Base-by-base conservation (phyloP, 1,140 invertebrate species). In the Drosophila rhopaloa region DNA sequence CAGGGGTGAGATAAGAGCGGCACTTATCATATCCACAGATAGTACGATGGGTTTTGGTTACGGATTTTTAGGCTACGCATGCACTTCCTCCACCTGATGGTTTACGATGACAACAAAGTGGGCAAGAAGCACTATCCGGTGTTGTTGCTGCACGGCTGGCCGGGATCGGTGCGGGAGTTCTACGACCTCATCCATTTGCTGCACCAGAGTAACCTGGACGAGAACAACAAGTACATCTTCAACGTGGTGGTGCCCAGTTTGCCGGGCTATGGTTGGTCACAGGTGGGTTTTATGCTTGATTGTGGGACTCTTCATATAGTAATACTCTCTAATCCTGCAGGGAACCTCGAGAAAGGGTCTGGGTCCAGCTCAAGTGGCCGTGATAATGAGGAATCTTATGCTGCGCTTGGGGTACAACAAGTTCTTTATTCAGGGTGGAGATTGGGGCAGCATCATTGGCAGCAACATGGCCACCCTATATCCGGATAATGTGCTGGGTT, bases 141-240 rank as follows among this genome's bases (percentile, higher is more conserved):
- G 19, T 74, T 98, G 1, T 24, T 98, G 2, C 78, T 97, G 0
- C 97, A 98, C 84, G 97, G 97, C 10, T 99, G 97, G 97, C 98
- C 98, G 9, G 97, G 98, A 38, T 97, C 96, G 1, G 93, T 98
- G 11, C 93, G 96, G 11, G 97, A 98, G 91, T 98, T 98, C 90
- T 96, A 96, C 70, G 95, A 97, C 78, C 91, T 97, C 0, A 95
- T 96, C 43, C 96, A 96, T 1, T 57, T 95, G 16, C 92, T 97
- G 0, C 95, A 94, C 0, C 94, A 94, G 13, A 92, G 94, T 58
- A 85, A 93, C 29, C 92, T 93, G 13, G 92, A 93, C 46, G 43
- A 61, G 10, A 90, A 81, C 9, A 91, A 90, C 62, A 93, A 95
- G 76, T 95, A 96, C 76, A 96, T 95, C 2, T 96, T 97, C 76